A percentile compares a stretch with the other conserved stretches of the same genome.
Evolutionary conservation across 1,140 invertebrate genomes (phyloP).

Genomic region (Drosophila paulistorum): DNA sequence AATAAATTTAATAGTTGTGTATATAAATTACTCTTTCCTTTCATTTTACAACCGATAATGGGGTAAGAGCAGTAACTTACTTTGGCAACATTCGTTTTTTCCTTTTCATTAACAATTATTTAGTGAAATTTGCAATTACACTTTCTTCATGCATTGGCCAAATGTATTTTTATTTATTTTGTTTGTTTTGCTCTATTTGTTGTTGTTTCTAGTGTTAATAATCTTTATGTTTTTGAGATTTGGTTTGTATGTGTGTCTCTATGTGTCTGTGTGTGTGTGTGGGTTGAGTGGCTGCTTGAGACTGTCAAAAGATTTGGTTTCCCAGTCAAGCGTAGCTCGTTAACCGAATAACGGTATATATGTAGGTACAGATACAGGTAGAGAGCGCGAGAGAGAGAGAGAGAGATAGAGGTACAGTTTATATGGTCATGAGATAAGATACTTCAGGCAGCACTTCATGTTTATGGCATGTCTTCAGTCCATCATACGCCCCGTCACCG

Average conservation of each 20-base stretch:
- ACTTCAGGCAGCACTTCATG: constrained; percentile 66
- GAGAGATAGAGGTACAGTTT: constrained; percentile 36
- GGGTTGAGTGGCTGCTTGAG: constrained; percentile 47
- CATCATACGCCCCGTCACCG: not conserved
- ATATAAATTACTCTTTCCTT: too few species aligned
- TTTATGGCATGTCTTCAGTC: constrained; percentile 40
- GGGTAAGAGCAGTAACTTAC: too few species aligned
- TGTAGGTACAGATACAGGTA: constrained; percentile 16
- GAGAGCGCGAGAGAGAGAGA: too few species aligned
- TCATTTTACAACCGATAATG: too few species aligned
- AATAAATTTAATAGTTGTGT: too few species aligned
- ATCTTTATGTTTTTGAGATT: constrained; percentile 41
- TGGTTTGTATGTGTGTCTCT: constrained; percentile 41
- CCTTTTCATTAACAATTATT: not conserved
- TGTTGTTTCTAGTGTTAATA: constrained; percentile 15
- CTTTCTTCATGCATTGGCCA: not conserved
- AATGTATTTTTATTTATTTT: not conserved
- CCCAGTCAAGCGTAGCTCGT: constrained; percentile 50
- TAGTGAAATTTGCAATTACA: not conserved
- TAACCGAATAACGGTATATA: constrained; percentile 56
- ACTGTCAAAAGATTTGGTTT: constrained; percentile 47
- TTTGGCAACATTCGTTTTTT: not conserved
- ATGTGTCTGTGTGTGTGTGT: constrained; percentile 37
- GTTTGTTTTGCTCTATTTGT: constrained; percentile 55
- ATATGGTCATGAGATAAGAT: constrained; percentile 72